These are phyloP conservation scores for Palaemon carinicauda DNA, from an alignment of 1,140 invertebrate genomes.

Conservation along the genomic window DNA sequence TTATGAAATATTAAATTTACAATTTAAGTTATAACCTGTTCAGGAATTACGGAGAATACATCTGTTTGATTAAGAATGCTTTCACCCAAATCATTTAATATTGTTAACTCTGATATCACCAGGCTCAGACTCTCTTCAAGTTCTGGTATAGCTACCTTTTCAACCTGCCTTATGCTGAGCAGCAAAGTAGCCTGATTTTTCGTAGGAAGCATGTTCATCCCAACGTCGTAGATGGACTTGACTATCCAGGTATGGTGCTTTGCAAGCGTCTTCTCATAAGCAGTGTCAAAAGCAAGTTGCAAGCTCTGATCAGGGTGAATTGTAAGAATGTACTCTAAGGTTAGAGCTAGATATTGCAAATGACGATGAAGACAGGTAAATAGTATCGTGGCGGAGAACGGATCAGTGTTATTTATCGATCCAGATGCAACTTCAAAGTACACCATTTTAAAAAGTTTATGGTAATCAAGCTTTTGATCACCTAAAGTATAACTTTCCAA, in stretches of 20 bases:
- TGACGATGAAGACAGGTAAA: constrained; percentile 42
- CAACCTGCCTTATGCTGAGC: background rate
- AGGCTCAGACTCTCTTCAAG: background rate
- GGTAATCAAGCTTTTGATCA: background rate
- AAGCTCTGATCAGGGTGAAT: background rate
- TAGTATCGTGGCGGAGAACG: constrained; percentile 21
- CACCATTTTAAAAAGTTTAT: constrained; percentile 11
- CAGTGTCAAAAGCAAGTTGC: background rate
- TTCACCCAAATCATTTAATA: constrained; percentile 3
- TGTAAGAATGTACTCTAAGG: background rate
- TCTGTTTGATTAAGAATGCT: background rate
- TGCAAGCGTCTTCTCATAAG: background rate
- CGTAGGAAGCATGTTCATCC: background rate
- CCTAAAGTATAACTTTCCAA: background rate
- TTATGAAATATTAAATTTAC: background rate
- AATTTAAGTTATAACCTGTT: constrained; percentile 1
- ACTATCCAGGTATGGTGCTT: constrained; percentile 29
- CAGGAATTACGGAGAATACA: background rate
- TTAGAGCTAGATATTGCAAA: constrained; percentile 20
- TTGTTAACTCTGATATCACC: background rate
- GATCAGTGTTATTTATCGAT: background rate
- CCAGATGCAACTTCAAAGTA: constrained; percentile 8
- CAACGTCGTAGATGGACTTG: constrained; percentile 14
- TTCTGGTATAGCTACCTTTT: background rate
- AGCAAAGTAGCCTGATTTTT: background rate